These are phyloP conservation scores for Hemicentrotus pulcherrimus DNA, from an alignment of 35 echinoderm and acorn worm species.

Conservation along the genomic window DNA sequence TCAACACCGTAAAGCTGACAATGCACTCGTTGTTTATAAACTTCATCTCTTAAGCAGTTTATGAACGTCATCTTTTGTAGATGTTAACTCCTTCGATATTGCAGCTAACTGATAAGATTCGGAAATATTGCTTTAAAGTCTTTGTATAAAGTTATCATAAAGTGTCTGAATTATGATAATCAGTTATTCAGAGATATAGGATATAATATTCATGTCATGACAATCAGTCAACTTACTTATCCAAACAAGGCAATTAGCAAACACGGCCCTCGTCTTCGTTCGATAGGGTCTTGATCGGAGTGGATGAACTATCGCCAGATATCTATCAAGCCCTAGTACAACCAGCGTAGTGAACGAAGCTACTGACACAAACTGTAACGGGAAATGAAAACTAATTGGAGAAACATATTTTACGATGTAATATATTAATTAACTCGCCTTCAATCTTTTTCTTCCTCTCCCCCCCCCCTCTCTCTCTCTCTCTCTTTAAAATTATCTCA, in stretches of 20 bases:
- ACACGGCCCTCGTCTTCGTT: background rate
- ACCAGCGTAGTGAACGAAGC: conserved; percentile 13
- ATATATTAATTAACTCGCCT: too few relatives aligned
- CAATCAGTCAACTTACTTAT: conserved; percentile 31
- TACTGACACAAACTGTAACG: background rate
- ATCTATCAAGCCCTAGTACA: conserved; percentile 28
- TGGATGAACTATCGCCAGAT: conserved; percentile 34
- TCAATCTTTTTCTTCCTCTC: too few relatives aligned
- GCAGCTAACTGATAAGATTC: background rate
- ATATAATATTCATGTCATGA: background rate
- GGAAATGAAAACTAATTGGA: too few relatives aligned
- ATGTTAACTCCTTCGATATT: too few relatives aligned
- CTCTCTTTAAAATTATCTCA: too few relatives aligned
- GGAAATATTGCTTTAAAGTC: background rate
- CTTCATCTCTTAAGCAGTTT: too few relatives aligned
- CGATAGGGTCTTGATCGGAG: conserved; percentile 12
- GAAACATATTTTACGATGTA: too few relatives aligned
- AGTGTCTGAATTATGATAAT: background rate
- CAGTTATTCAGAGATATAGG: too few relatives aligned
- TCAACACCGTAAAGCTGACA: too few relatives aligned
- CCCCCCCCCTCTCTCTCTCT: too few relatives aligned
- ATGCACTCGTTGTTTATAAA: too few relatives aligned
- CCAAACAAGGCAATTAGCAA: background rate
- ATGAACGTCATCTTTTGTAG: too few relatives aligned
- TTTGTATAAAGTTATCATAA: background rate